Base-by-base conservation (phyloP, 35 echinoderm and acorn worm species). In the Heliocidaris tuberculata region DNA sequence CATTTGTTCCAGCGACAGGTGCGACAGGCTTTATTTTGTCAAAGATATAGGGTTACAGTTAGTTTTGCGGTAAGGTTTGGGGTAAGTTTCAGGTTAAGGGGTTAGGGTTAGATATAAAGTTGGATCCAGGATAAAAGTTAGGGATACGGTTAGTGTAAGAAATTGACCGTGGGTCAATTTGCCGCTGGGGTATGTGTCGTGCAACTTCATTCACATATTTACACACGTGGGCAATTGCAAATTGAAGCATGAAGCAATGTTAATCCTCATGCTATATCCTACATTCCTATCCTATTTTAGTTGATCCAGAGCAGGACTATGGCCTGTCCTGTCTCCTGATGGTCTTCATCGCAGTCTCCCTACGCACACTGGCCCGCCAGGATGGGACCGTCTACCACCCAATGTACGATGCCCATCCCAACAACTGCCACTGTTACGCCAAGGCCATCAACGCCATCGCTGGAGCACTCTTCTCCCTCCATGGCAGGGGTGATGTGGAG, bases 381-480 rank as follows among this genome's bases (percentile, higher is more conserved):
- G 98, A 99, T 9, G 59, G 95, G 5, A 96, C 98, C 17, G 60
- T 99, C 88, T 99, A 97, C 96, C 97, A 95, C 54, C 96, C 96
- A 1, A 30, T 95, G 13, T 86, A 96, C 21, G 98, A 99, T 32
- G 98, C 97, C 19, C 97, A 99, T 85, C 97, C 97, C 2, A 99
- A 99, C 95, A 99, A 99, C 97, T 97, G 98, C 48, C 98, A 99
- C 70, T 99, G 98, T 71, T 96, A 96, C 50, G 97, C 98, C 49
- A 97, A 97, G 92, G 98, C 98, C 21, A 97, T 99, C 95, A 99
- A 99, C 88, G 97, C 97, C 47, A 96, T 99, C 49, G 96, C 98
- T 47, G 98, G 97, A 31, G 96, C 98, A 50, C 96, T 99, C 85
- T 99, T 99, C 93, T 95, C 96, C 8, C 87, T 99, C 6, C 98